These are phyloP conservation scores for Stegana nigrithorax DNA, from an alignment of 2,888 invertebrate species.

Conservation along the genomic window DNA sequence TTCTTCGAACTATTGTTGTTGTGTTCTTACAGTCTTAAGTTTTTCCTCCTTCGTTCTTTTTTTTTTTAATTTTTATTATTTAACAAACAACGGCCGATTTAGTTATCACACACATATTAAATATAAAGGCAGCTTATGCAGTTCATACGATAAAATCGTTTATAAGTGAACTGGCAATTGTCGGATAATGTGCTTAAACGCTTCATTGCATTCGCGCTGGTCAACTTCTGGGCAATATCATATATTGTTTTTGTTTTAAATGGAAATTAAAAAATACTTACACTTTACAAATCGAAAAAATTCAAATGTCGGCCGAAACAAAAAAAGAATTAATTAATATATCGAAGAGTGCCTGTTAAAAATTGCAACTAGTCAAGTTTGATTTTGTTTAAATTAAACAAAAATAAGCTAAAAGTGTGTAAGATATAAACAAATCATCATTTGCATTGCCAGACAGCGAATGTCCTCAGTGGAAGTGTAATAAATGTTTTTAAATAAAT, in stretches of 20 bases:
- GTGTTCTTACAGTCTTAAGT: too few relatives aligned
- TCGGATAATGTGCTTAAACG: conserved; percentile 13
- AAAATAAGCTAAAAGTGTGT: neutral
- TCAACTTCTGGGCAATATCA: too few relatives aligned
- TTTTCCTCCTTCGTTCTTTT: too few relatives aligned
- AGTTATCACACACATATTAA: neutral
- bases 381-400: neutral
- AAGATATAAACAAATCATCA: neutral
- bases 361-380: neutral
- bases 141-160: neutral
- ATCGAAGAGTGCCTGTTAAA: neutral
- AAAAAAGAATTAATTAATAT: neutral
- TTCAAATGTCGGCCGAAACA: neutral
- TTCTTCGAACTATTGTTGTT: too few relatives aligned
- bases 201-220: neutral
- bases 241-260: neutral
- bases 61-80: neutral
- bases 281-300: neutral
- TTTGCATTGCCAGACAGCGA: neutral
- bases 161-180: conserved; percentile 9
- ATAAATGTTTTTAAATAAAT: conserved; percentile 56
- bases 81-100: conserved; percentile 1
- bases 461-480: conserved; percentile 21
- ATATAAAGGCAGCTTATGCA: neutral
- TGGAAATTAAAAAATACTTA: neutral